Conservation (phyloP, 2,888 invertebrate genomes). For the Drosophila gaucha region DNA sequence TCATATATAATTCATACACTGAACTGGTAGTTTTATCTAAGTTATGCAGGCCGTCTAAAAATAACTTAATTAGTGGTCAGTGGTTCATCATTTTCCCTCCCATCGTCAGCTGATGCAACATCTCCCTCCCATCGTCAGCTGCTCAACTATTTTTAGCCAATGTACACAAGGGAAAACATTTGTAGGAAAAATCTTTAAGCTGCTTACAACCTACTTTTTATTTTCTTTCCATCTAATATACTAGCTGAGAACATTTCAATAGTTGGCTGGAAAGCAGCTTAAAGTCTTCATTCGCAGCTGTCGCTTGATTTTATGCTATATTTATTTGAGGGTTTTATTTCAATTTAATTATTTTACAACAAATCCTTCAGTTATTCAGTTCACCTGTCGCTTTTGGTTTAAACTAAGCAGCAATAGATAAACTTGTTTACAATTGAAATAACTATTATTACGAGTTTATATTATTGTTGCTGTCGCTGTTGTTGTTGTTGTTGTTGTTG, state of each 20-base stretch:
- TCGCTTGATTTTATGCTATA: background rate
- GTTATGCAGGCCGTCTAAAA: constrained; percentile 1
- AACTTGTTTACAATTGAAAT: constrained; percentile 39
- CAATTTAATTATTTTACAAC: background rate
- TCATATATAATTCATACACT: constrained; percentile 4
- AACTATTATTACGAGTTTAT: constrained; percentile 19
- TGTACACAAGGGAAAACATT: constrained; percentile 14
- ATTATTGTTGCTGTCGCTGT: constrained; percentile 6
- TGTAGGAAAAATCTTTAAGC: constrained; percentile 28
- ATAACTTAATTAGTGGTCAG: constrained; percentile 11
- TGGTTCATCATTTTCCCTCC: background rate
- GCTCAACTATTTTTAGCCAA: constrained; percentile 25
- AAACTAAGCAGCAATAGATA: constrained; percentile 19
- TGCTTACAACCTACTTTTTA: constrained; percentile 21
- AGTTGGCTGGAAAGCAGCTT: constrained; percentile 1
- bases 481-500: constrained; percentile 24
- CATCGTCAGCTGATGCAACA: constrained; percentile 13
- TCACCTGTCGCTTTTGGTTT: constrained; percentile 2
- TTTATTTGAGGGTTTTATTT: background rate
- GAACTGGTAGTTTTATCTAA: constrained; percentile 1
- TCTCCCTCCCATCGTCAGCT: too few species aligned
- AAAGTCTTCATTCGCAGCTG: constrained; percentile 2
- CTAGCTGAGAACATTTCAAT: background rate
- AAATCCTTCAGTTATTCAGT: constrained; percentile 9
- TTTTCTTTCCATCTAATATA: constrained; percentile 1